These are phyloP conservation scores for Temnothorax rugatulus DNA, from an alignment of 2,888 invertebrate species.

Conservation along the genomic window DNA sequence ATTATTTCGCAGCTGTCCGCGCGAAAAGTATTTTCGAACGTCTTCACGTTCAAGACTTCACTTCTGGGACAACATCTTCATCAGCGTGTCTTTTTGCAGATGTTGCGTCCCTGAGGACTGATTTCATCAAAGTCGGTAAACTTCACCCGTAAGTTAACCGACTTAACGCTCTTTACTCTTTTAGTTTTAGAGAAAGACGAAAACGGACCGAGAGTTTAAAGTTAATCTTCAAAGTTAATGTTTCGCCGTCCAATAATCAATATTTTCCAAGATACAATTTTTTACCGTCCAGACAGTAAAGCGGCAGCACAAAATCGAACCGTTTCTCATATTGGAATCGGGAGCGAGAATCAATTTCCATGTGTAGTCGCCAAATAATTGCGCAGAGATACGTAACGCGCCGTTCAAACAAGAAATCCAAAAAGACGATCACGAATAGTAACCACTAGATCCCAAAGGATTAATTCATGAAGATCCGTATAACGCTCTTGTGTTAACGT, in stretches of 20 bases:
- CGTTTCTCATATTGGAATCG: slow-evolving; percentile 3
- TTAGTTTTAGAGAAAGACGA: slow-evolving; percentile 4
- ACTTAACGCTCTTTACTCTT: slow-evolving; percentile 9
- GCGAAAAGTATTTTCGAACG: neutral
- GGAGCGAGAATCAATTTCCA: slow-evolving; percentile 1
- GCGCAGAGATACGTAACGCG: neutral
- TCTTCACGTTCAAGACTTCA: slow-evolving; percentile 2
- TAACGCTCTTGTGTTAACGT: slow-evolving; percentile 1
- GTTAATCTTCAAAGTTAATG: slow-evolving; percentile 36
- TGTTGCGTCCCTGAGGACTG: slow-evolving; percentile 5
- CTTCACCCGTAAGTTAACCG: slow-evolving; percentile 16
- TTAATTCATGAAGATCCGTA: slow-evolving; percentile 24
- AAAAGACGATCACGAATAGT: neutral
- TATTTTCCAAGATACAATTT: slow-evolving; percentile 16
- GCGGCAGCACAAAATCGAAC: neutral
- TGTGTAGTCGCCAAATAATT: slow-evolving; percentile 33
- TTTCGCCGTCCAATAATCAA: neutral
- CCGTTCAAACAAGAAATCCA: slow-evolving; percentile 26
- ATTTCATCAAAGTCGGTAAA: slow-evolving; percentile 17
- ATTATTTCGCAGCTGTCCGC: neutral
- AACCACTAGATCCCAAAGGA: neutral
- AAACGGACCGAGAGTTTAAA: slow-evolving; percentile 27
- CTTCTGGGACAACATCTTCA: neutral
- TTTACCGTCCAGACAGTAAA: neutral
- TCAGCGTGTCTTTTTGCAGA: slow-evolving; percentile 13